Evolutionary conservation across 2,888 invertebrate species (phyloP), one percentile per base, ranked within the genome.

Genomic region (Lomographa bimaculata): DNA sequence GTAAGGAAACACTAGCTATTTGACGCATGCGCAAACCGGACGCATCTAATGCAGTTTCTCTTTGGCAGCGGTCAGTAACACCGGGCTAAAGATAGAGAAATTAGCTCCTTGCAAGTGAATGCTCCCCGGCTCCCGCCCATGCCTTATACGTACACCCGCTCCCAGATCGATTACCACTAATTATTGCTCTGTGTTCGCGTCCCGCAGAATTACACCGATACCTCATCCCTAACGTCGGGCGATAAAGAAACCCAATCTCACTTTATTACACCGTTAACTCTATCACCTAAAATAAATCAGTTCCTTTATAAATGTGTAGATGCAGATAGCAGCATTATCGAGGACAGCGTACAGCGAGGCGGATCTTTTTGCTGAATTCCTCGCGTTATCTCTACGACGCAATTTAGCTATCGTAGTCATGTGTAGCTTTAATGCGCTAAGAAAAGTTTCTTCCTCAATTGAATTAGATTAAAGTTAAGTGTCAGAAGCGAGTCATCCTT

Each of bases 51-150:
- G 84, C 85, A 83, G 80, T 85, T 84, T 85, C 83, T 82, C 83
- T 79, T 74, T 65, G 62, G 75, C 65, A 55, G 58, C 82, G 87
- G 86, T 87, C 89, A 86, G 78, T 87, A 82, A 89, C 42, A 43
- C 79, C 76, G 67, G 69, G 77, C 87, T 87, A 87, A 85, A 87
- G 85, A 87, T 89, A 89, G 87, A 87, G 84, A 85, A 89, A 86
- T 87, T 86, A 87, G 80, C 74, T 74, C 71, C 75, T 75, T 71
- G n/a, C 61, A 62, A 36, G 84, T 81, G 82, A 85, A 82, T 74
- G 84, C 81, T 79, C 83, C 46, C 56, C 53, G 47, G 54, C 50
- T 64, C 67, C 70, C 79, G 76, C 79, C 79, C 78, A 64, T 71
- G 51, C 80, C 81, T 71, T 84, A 83, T 80, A 79, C 66, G 74